Evolutionary conservation across 1,140 invertebrate species (phyloP), one percentile per base, ranked within the genome.

Genomic region (Spodoptera litura): DNA sequence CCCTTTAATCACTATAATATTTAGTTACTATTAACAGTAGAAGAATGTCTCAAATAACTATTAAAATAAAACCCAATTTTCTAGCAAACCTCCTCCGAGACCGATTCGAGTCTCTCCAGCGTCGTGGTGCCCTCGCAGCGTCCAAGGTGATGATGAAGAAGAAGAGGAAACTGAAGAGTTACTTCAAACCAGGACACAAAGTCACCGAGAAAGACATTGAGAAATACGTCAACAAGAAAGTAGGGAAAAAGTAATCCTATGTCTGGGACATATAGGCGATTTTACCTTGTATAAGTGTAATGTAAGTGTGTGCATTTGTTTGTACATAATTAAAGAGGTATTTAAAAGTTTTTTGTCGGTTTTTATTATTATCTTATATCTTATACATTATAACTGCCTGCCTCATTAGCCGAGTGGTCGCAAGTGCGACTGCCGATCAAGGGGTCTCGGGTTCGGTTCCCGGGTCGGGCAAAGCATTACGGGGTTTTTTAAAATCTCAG

Each of bases 81-180:
- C 5, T 83, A 94, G 93, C 82, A 0, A 93, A 93, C 73, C 87
- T 92, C 1, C 88, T 94, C 11, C 88, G 91, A 1, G 93, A 94
- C 2, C 89, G 93, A 0, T 94, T 85, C 74, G 89, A 90, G 53
- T 92, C 93, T 0, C 83, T 94, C 1, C 93, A 94, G 62, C 87
- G 85, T 0, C 91, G 93, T 8, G 92, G 92, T 2, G 90, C 91
- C 0, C 85, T 94, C 15, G 92, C 93, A 0, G 91, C 90, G 5
- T 87, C 92, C 64, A 91, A 89, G 82, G 78, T 94, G 53, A 93
- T 94, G 92, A 93, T 94, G 92, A 93, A 91, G 87, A 94, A 94
- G 89, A 90, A 87, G 72, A 83, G 85, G 20, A 88, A 88, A 49
- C 58, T 93, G 12, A 94, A 94, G 88, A 88, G 86, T 38, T 94